Evolutionary conservation across 2,113 vertebrate species (phyloP).

Genomic region (Solenodon paradoxus): DNA sequence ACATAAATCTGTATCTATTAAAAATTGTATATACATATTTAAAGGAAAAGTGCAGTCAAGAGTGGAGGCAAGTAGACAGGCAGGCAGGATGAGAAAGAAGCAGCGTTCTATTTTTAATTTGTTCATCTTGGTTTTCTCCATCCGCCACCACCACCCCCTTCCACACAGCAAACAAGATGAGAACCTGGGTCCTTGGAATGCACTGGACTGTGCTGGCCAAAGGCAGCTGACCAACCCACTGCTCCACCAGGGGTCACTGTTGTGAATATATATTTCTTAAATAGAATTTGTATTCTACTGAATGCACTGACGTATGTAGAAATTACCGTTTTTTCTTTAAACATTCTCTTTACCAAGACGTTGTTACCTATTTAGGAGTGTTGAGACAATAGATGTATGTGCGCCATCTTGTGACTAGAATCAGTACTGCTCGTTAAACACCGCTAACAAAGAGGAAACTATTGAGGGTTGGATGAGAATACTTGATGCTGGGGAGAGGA

Average conservation of each 20-base stretch:
- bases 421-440: not conserved
- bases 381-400: not conserved
- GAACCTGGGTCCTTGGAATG: too few relatives aligned
- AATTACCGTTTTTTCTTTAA: not conserved
- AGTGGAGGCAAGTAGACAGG: too few relatives aligned
- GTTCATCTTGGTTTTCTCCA: too few relatives aligned
- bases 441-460: not conserved
- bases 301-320: not conserved
- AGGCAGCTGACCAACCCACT: too few relatives aligned
- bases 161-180: too few relatives aligned
- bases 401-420: not conserved
- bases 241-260: too few relatives aligned
- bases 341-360: not conserved
- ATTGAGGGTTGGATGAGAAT: not conserved
- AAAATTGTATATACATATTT: too few relatives aligned
- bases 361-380: not conserved
- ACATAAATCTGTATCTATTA: too few relatives aligned
- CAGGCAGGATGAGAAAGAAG: too few relatives aligned
- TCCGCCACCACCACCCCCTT: not conserved
- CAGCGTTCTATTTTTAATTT: too few relatives aligned
- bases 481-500: not conserved
- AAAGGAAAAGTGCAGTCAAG: too few relatives aligned
- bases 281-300: not conserved
- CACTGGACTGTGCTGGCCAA: too few relatives aligned
- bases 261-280: slow-evolving; percentile 32